phyloP scores from a whole-genome alignment of 2,888 invertebrate genomes.

The Phorcus lineatus region DNA sequence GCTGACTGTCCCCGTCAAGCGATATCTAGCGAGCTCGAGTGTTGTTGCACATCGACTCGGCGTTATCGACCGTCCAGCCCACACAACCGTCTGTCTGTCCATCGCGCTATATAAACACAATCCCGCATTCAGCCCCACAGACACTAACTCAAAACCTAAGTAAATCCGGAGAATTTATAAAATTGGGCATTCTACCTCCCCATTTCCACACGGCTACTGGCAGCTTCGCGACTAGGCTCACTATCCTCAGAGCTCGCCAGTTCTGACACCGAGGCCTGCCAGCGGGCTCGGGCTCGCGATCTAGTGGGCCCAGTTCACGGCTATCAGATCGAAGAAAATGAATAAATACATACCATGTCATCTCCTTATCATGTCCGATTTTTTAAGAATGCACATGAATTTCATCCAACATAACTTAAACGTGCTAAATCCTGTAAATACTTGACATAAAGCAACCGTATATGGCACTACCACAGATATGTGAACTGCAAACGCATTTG shows the following conservation, averaged over 20 bases:
- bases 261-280: background rate
- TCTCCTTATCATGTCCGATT: background rate
- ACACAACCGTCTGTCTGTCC: too few species aligned
- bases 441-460: conserved; percentile 22
- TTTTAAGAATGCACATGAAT: conserved; percentile 16
- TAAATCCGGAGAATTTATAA: too few species aligned
- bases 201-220: too few species aligned
- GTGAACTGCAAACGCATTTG: conserved; percentile 34
- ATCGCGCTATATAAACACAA: too few species aligned
- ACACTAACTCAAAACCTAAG: too few species aligned
- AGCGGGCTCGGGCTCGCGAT: background rate
- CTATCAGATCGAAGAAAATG: conserved; percentile 6
- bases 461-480: conserved; percentile 29
- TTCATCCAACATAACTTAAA: conserved; percentile 13
- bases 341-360: conserved; percentile 20
- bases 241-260: background rate
- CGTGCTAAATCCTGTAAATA: conserved; percentile 12
- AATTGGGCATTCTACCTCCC: too few species aligned
- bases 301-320: conserved; percentile 2
- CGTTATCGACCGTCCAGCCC: too few species aligned
- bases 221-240: too few species aligned
- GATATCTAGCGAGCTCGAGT: too few species aligned
- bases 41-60: too few species aligned
- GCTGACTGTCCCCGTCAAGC: too few species aligned
- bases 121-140: too few species aligned